Conservation (phyloP, 1,140 invertebrate species). For the Mylabris phalerata region DNA sequence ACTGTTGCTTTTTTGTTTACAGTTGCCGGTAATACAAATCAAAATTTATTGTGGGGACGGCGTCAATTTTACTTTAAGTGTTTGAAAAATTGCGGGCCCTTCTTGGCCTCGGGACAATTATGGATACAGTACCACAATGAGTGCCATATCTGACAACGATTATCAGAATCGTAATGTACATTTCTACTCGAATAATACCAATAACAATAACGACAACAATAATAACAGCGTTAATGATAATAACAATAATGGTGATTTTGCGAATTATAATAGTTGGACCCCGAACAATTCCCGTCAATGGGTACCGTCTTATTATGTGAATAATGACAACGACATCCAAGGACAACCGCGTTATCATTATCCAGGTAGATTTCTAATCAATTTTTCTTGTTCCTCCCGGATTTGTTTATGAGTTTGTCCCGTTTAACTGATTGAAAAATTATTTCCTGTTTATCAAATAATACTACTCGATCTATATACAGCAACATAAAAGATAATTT, state of each 20-base stretch:
- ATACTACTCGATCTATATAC: too few relatives aligned
- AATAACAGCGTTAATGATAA: not conserved
- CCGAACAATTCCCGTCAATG: slow-evolving; percentile 1
- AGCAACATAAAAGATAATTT: slow-evolving; percentile 23
- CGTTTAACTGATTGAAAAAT: too few relatives aligned
- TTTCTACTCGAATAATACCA: not conserved
- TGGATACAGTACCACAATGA: slow-evolving; percentile 32
- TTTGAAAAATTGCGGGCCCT: slow-evolving; percentile 34
- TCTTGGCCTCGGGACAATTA: slow-evolving; percentile 41
- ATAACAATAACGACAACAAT: too few relatives aligned
- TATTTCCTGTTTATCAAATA: too few relatives aligned
- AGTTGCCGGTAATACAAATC: too few relatives aligned
- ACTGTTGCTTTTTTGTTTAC: too few relatives aligned
- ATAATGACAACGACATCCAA: not conserved
- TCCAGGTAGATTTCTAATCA: not conserved
- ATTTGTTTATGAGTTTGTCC: too few relatives aligned
- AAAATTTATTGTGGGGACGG: too few relatives aligned
- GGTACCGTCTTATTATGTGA: slow-evolving; percentile 11
- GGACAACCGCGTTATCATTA: not conserved
- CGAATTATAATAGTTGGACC: not conserved
- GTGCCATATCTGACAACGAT: slow-evolving; percentile 5
- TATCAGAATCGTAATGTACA: slow-evolving; percentile 5
- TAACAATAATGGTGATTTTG: not conserved
- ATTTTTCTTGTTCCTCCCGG: too few relatives aligned
- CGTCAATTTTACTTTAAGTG: not conserved